Evolutionary conservation across 2,797 vertebrate genomes (phyloP), one percentile per base, ranked within the genome.

Genomic region (Pangasius mekongensis): DNA sequence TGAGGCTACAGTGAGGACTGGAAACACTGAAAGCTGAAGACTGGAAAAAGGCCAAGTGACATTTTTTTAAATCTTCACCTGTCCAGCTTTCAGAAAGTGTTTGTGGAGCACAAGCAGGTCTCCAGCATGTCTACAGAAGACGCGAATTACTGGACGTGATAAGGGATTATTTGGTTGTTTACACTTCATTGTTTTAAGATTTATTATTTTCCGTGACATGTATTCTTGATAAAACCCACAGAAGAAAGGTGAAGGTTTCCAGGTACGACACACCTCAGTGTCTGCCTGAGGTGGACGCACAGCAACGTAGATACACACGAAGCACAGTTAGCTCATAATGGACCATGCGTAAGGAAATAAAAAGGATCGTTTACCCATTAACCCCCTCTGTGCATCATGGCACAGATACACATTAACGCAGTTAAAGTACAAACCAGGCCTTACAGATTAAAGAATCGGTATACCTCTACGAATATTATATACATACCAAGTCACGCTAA

Each of bases 401-500:
- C 20, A 3, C 33, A 71, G 16, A 69, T 10, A 69, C 66, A 66
- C 30, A 5, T 16, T 33, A 36, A 8, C 24, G 5, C 2, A 20
- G 67, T 39, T 39, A 20, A 2, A 71, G 36, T 36, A 71, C 39
- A 39, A 71, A 27, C 3, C 27, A 78, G 76, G 22, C 14, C 52
- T 18, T 24, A 74, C 0, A 47, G 71, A 22, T n/a, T 69, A 3
- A 36, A 33, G 43, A 27, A 71, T 84, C 14, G 5, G 39, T 39
- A 39, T 39, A 39, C 39, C 18, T 82, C 52, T 7, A 47, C 14
- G n/a, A 30, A 54, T n/a, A 16, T 76, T 52, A 30, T 22, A 33
- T 20, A 56, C 52, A 54, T 36, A 36, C 3, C 36, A 47, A 60
- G 39, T 58, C 30, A 76, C 56, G 27, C 52, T 87, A 89, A 87